phyloP scores from a whole-genome alignment of 2,888 invertebrate genomes.

The Acronicta alni region DNA sequence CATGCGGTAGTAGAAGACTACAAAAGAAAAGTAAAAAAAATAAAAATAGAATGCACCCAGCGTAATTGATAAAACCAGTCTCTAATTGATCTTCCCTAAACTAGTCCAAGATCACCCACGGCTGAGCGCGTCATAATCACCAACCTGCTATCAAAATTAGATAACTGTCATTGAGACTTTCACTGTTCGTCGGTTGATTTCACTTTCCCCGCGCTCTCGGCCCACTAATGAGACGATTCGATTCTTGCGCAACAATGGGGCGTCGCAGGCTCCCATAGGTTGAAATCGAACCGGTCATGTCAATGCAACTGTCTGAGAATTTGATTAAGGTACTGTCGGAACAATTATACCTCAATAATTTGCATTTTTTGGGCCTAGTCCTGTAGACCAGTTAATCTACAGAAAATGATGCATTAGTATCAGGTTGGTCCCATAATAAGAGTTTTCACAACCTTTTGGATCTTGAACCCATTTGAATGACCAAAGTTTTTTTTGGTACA shows the following conservation, averaged over 20 bases:
- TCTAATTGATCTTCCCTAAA: constrained; percentile 41
- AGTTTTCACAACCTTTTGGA: too few species aligned
- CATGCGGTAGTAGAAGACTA: constrained; percentile 20
- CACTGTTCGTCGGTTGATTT: constrained; percentile 80
- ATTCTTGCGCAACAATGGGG: constrained; percentile 75
- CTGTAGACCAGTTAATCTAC: too few species aligned
- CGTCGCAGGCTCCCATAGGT: constrained; percentile 53
- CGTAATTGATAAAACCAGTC: constrained; percentile 16
- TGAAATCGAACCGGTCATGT: constrained; percentile 50
- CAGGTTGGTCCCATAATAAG: too few species aligned
- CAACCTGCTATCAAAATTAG: constrained; percentile 79
- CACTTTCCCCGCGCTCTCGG: constrained; percentile 76
- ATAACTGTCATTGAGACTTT: constrained; percentile 83
- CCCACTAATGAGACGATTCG: constrained; percentile 74
- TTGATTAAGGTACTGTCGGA: constrained; percentile 25
- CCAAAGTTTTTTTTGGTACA: constrained; percentile 1
- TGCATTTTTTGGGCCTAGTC: too few species aligned
- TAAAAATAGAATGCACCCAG: constrained; percentile 15
- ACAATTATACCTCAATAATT: too few species aligned
- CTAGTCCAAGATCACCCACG: constrained; percentile 44
- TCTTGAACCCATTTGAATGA: too few species aligned
- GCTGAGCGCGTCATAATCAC: constrained; percentile 39
- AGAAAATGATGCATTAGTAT: too few species aligned
- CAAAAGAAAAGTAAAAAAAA: constrained; percentile 17
- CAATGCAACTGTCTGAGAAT: constrained; percentile 39